Evolutionary conservation across 1,140 invertebrate species (phyloP).

Genomic region (Drosophila ficusphila): DNA sequence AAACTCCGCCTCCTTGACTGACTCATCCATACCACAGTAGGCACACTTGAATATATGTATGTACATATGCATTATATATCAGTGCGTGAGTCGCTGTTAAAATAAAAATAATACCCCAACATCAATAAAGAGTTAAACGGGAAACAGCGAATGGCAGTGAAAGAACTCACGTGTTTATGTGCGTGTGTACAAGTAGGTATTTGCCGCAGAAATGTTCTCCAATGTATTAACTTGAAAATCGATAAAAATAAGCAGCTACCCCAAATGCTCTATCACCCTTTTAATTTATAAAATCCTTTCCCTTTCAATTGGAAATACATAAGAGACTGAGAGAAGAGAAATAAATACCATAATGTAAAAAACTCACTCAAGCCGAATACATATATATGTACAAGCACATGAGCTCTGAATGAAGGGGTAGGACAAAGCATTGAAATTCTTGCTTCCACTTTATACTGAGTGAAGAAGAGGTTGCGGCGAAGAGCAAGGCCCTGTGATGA

Average conservation of each 20-base stretch:
- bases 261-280: slow-evolving; percentile 56
- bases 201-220: slow-evolving; percentile 53
- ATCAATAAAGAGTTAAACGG: slow-evolving; percentile 73
- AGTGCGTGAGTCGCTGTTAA: slow-evolving; percentile 65
- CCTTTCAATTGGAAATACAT: slow-evolving; percentile 51
- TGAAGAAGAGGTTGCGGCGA: slow-evolving; percentile 42
- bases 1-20: slow-evolving; percentile 71
- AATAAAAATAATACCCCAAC: slow-evolving; percentile 71
- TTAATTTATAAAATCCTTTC: slow-evolving; percentile 69
- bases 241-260: slow-evolving; percentile 46
- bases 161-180: slow-evolving; percentile 42
- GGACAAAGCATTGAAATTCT: slow-evolving; percentile 36
- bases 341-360: slow-evolving; percentile 4
- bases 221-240: slow-evolving; percentile 37
- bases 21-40: slow-evolving; percentile 14
- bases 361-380: slow-evolving; percentile 54
- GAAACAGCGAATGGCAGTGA: slow-evolving; percentile 66
- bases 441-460: slow-evolving; percentile 60
- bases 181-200: no score
- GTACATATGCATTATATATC: slow-evolving; percentile 1
- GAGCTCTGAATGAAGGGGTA: slow-evolving; percentile 60
- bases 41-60: slow-evolving; percentile 12
- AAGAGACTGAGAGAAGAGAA: neutral
- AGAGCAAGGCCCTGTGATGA: slow-evolving; percentile 39
- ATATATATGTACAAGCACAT: slow-evolving; percentile 6